Percentiles rank a stretch among this genome's conserved stretches.
Conservation (phyloP, 2,797 vertebrate species). For the Amphiprion clarkii region DNA sequence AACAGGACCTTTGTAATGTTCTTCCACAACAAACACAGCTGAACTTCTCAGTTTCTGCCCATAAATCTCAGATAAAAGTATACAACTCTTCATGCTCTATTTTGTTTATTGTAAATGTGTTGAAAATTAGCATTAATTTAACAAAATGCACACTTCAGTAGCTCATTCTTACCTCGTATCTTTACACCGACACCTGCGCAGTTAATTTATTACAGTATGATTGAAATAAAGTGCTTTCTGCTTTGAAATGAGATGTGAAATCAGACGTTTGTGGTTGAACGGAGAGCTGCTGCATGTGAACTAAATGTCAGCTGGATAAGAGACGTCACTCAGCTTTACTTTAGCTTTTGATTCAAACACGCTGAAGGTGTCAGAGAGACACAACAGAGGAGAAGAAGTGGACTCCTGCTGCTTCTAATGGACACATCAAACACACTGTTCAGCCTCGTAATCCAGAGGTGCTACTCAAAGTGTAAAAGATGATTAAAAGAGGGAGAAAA, state of each 20-base stretch:
- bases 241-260: slow-evolving; percentile 26
- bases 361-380: slow-evolving; percentile 10
- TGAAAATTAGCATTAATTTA: background rate
- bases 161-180: background rate
- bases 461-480: background rate
- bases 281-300: background rate
- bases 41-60: too few relatives aligned
- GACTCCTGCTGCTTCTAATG: background rate
- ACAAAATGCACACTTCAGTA: background rate
- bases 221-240: background rate
- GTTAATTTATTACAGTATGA: background rate
- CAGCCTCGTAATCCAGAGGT: background rate
- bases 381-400: slow-evolving; percentile 2
- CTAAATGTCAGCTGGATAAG: slow-evolving; percentile 61
- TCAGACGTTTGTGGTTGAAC: background rate
- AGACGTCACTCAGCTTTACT: slow-evolving; percentile 48
- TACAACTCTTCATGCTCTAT: background rate
- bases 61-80: too few relatives aligned
- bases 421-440: background rate
- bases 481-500: background rate
- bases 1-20: too few relatives aligned
- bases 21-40: too few relatives aligned
- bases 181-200: background rate
- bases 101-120: background rate
- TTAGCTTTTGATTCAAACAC: slow-evolving; percentile 31